Percentiles rank a stretch among this genome's conserved stretches.
These are phyloP conservation scores for Strongylocentrotus purpuratus DNA, from an alignment of 35 echinoderm and acorn worm species.

Conservation along the genomic window DNA sequence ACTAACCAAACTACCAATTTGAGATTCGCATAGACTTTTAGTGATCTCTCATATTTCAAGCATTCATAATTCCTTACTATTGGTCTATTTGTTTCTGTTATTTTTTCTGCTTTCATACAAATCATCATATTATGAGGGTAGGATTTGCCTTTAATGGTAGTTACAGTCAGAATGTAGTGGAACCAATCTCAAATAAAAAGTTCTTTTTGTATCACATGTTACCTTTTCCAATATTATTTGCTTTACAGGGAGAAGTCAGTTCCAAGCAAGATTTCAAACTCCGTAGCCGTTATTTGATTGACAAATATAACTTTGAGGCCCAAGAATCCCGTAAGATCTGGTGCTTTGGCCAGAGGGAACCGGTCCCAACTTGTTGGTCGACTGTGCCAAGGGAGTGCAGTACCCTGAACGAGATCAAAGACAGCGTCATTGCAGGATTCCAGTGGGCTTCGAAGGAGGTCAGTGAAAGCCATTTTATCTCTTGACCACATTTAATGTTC, in stretches of 20 bases:
- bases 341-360: constrained; percentile 91
- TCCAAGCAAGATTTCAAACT: constrained; percentile 66
- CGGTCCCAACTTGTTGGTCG: constrained; percentile 86
- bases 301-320: constrained; percentile 78
- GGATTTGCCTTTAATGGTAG: too few species aligned
- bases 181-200: too few species aligned
- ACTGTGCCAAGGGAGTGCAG: constrained; percentile 91
- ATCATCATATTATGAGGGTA: too few species aligned
- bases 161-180: too few species aligned
- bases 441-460: constrained; percentile 98
- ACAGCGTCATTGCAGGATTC: constrained; percentile 93
- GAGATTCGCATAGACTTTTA: too few species aligned
- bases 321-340: constrained; percentile 93
- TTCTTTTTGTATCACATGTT: too few species aligned
- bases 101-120: too few species aligned
- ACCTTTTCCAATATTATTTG: neutral
- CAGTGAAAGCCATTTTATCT: neutral
- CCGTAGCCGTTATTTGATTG: constrained; percentile 74
- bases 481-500: too few species aligned
- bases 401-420: constrained; percentile 97
- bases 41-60: too few species aligned
- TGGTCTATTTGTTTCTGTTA: too few species aligned
- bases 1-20: too few species aligned
- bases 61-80: too few species aligned
- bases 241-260: constrained; percentile 72